Conservation (phyloP, 2,888 invertebrate genomes). For the Choreutis nemorana region DNA sequence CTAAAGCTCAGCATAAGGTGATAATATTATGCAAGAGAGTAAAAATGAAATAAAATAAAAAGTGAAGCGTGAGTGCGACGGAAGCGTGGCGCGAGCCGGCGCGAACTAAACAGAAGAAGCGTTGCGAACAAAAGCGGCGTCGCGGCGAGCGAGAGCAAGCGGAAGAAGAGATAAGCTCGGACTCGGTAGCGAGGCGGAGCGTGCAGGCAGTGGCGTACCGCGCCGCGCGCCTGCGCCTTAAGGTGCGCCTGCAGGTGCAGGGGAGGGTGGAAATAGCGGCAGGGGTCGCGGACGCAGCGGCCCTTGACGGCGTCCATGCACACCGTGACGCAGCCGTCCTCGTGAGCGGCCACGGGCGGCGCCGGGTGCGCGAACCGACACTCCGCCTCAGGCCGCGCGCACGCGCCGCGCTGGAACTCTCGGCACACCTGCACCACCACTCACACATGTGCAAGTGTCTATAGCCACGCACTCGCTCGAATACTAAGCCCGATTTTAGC, state of each 20-base stretch:
- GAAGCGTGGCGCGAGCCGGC: conserved; percentile 59
- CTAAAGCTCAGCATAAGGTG: conserved; percentile 64
- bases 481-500: too few relatives aligned
- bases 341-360: conserved; percentile 95
- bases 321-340: conserved; percentile 99
- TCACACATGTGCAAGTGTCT: conserved; percentile 55
- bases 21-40: conserved; percentile 61
- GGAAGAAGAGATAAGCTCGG: conserved; percentile 61
- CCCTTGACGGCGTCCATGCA: conserved; percentile 99
- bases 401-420: conserved; percentile 98
- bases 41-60: conserved; percentile 56
- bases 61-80: conserved; percentile 66
- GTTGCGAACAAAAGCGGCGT: conserved; percentile 61
- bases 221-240: conserved; percentile 97
- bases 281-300: conserved; percentile 98
- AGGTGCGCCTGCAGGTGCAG: conserved; percentile 99
- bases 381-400: conserved; percentile 96
- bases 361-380: conserved; percentile 99
- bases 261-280: conserved; percentile 99
- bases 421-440: conserved; percentile 88
- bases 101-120: conserved; percentile 60
- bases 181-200: conserved; percentile 44
- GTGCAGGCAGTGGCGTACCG: conserved; percentile 80
- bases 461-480: too few relatives aligned
- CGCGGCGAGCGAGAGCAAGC: conserved; percentile 60